Base-by-base conservation (phyloP, 2,797 vertebrate genomes). In the Arremon aurantiirostris region DNA sequence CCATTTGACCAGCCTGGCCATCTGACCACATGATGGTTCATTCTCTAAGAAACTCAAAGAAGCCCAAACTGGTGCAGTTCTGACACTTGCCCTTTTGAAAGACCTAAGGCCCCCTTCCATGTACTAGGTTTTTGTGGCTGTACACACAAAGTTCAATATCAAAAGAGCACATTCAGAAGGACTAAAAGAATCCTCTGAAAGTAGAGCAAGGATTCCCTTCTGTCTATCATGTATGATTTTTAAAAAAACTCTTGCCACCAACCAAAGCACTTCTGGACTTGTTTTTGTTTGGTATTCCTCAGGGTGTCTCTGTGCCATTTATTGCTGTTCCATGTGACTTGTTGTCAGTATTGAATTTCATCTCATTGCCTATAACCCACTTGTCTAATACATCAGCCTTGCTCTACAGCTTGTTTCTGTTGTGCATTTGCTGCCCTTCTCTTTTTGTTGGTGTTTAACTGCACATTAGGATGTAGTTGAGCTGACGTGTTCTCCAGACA, bases 301-400 rank as follows among this genome's bases (percentile, higher is more conserved):
- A 34, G 85, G 32, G 57, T 78, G n/a, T 75, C 32, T 85, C 64
- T 89, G 32, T 79, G 89, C 61, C 9, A 3, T 86, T 91, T 69
- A 52, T 44, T 84, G 47, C 82, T 91, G 8, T 86, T 90, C 69
- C 77, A 56, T 49, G 72, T 96, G 94, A 91, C 78, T 93, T 68
- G 56, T 77, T 93, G 61, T 91, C 26, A 32, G 75, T 92, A 91
- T 81, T 90, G 93, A 55, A 90, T 95, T 94, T 81, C 57, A 55
- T 84, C 73, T 93, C 0, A 0, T 55, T 91, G 82, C 63, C 56
- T 76, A 22, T 72, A 95, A 81, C 57, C 39, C 68, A 41, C 57
- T 94, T 94, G 56, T 80, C 69, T 83, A 11, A 86, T 71, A 21
- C 19, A 83, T 46, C 61, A 57, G 69, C 14, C 66, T 89, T 50